Conservation (phyloP, 2,113 vertebrate genomes). For the Rostratula benghalensis region DNA sequence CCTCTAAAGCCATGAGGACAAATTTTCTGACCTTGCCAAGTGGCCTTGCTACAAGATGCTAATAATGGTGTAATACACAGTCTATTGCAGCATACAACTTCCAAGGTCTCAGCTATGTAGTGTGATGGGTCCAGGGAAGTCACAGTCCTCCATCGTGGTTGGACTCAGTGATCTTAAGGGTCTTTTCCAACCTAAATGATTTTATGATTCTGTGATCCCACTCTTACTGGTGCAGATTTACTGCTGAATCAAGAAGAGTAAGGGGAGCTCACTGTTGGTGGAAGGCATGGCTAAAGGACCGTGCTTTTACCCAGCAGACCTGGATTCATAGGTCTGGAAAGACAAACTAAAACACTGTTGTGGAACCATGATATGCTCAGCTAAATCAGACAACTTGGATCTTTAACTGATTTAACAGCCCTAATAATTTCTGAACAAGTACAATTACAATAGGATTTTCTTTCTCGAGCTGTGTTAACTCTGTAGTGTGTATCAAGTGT, state of each 20-base stretch:
- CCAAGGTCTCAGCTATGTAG: background rate
- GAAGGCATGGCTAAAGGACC: background rate
- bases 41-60: background rate
- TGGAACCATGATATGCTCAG: background rate
- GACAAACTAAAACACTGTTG: background rate
- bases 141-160: background rate
- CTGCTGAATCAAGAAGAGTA: background rate
- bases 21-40: background rate
- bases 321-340: background rate
- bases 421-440: background rate
- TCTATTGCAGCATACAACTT: background rate
- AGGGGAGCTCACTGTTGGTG: background rate
- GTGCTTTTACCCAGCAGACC: background rate
- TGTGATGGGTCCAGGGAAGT: background rate
- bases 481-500: background rate
- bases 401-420: background rate
- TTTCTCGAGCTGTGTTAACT: background rate
- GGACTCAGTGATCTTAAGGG: background rate
- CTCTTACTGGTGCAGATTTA: background rate
- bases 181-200: background rate
- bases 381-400: background rate
- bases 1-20: background rate
- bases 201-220: background rate
- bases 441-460: background rate
- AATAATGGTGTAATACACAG: background rate